Evolutionary conservation across 2,888 invertebrate genomes (phyloP).

Genomic region (Sinodicranocentrus sp.): DNA sequence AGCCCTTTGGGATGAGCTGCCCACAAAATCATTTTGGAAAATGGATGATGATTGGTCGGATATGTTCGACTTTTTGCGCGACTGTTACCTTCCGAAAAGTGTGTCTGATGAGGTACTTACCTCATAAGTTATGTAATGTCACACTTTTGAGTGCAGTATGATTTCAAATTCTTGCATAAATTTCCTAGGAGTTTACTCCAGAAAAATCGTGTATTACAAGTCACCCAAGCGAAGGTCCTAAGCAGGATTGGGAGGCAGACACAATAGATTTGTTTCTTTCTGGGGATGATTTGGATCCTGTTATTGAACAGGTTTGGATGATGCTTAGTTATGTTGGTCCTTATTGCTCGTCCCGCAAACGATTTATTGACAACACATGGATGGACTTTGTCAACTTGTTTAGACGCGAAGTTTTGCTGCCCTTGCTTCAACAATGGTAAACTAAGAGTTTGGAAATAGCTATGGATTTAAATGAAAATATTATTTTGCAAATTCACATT

Average conservation of each 20-base stretch:
- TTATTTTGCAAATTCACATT: too few relatives aligned
- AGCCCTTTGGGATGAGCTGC: constrained; percentile 39
- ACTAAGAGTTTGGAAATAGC: not conserved
- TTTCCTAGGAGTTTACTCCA: too few relatives aligned
- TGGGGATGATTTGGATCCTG: constrained; percentile 31
- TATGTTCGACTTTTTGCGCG: too few relatives aligned
- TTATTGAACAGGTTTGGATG: constrained; percentile 61
- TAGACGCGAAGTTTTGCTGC: constrained; percentile 23
- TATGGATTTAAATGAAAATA: too few relatives aligned
- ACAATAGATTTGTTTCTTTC: constrained; percentile 26
- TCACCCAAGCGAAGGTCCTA: not conserved
- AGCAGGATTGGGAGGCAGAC: not conserved
- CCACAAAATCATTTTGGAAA: too few relatives aligned
- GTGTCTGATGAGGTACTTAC: not conserved
- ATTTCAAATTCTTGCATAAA: too few relatives aligned
- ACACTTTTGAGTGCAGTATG: too few relatives aligned
- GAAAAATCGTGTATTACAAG: not conserved
- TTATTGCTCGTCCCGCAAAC: constrained; percentile 15
- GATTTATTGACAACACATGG: constrained; percentile 38
- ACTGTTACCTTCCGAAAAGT: too few relatives aligned
- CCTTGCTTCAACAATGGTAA: constrained; percentile 47
- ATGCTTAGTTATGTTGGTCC: constrained; percentile 49
- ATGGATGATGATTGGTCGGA: too few relatives aligned
- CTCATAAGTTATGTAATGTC: too few relatives aligned
- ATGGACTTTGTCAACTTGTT: constrained; percentile 37